phyloP scores from a whole-genome alignment of 2,888 invertebrate genomes.

The Gastrophysa polygoni region DNA sequence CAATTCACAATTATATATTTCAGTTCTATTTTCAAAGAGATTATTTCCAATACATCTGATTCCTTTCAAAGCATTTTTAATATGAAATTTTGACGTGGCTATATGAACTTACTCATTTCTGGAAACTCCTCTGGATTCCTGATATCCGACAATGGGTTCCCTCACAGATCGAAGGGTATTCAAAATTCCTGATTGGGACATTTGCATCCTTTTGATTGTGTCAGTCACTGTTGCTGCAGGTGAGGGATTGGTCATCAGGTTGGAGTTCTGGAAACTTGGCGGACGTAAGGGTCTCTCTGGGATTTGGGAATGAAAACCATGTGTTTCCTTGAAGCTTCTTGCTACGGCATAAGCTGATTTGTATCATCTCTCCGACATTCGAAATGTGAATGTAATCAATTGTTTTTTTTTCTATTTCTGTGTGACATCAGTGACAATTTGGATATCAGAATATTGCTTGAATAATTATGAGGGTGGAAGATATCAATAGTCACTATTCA shows the following conservation, averaged over 20 bases:
- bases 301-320: constrained; percentile 9
- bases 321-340: constrained; percentile 15
- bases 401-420: too few species aligned
- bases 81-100: too few species aligned
- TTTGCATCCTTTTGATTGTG: constrained; percentile 20
- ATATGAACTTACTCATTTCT: constrained; percentile 48
- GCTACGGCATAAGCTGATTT: constrained; percentile 4
- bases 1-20: too few species aligned
- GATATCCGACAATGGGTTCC: constrained; percentile 53
- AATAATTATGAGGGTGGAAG: too few species aligned
- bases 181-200: constrained; percentile 36
- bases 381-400: too few species aligned
- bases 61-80: too few species aligned
- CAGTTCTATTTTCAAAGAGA: too few species aligned
- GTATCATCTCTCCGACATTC: neutral
- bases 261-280: neutral
- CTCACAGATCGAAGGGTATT: constrained; percentile 42
- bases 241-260: neutral
- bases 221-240: neutral
- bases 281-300: neutral
- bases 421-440: too few species aligned
- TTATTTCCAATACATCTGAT: too few species aligned
- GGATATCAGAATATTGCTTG: too few species aligned
- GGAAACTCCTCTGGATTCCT: constrained; percentile 49
- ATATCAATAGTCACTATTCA: too few species aligned